Evolutionary conservation across 35 echinoderm and acorn worm genomes (phyloP).

Genomic region (Anneissia japonica): DNA sequence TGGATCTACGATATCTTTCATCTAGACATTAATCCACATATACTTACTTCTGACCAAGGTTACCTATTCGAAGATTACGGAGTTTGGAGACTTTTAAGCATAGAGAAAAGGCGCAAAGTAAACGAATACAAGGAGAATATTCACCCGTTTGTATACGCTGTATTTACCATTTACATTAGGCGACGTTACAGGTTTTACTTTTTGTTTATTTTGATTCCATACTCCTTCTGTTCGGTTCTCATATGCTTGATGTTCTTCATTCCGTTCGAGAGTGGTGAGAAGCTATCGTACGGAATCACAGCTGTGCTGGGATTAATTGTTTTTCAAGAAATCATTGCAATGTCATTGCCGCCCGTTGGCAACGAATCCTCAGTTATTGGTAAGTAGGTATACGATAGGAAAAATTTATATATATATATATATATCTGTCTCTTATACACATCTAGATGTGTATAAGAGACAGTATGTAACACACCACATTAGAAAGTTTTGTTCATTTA

Average conservation of each 20-base stretch:
- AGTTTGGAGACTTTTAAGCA: no score
- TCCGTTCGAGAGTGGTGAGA: not conserved
- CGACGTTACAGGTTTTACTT: not conserved
- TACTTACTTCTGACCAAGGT: no score
- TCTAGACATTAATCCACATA: no score
- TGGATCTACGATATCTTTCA: no score
- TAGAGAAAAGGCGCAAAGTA: not conserved
- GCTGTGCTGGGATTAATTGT: not conserved
- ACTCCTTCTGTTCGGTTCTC: not conserved
- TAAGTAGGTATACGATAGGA: no score
- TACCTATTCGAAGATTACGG: no score
- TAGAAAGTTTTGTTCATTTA: no score
- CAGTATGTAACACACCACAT: no score
- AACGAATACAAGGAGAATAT: not conserved
- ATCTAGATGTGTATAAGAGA: no score
- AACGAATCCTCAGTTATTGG: not conserved
- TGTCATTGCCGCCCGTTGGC: not conserved
- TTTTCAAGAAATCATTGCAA: not conserved
- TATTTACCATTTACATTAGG: not conserved
- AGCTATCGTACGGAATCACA: not conserved
- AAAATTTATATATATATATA: no score
- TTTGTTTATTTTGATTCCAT: not conserved
- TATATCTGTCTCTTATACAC: no score
- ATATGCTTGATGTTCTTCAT: not conserved
- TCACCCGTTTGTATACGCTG: not conserved